Base-by-base conservation (phyloP, 2,113 vertebrate species). In the Zootoca vivipara region DNA sequence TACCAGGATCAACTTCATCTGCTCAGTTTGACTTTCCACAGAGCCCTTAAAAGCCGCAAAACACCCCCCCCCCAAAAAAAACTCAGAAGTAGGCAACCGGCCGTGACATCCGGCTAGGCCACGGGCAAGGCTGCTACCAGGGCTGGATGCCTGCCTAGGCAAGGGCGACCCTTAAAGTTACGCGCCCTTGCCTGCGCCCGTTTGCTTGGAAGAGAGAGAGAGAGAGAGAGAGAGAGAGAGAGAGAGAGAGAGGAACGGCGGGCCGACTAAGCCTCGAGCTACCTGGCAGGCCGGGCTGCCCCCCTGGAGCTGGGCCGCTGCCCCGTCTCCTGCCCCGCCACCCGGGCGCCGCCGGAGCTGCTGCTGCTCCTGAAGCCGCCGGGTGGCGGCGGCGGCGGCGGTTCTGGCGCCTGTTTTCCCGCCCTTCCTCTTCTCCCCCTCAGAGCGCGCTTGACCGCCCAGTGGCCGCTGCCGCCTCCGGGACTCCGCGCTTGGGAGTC, bases 381-480 rank as follows among this genome's bases (percentile, higher is more conserved):
- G 56, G 87, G 70, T 73, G 70, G 70, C 0, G 70, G 70, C 70
- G 69, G 70, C 70, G 69, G 85, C 67, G 85, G 90, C 40, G 91
- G 79, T 93, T 88, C 82, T 28, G 78, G 78, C 91, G 87, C 84
- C 87, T 81, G 86, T 84, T 52, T 67, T 84, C 85, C 87, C 73
- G 15, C 77, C 79, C 91, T 81, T 85, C 91, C 87, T 91, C 67
- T 58, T 77, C n/a, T 6, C 77, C 72, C 69, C 46, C 92, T 74
- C 78, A 81, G 64, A 74, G 79, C 46, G 78, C 78, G 86, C 78
- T 87, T 87, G 86, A 82, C 78, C 78, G 86, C 69, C 87, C 79
- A 88, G 80, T 24, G 38, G 80, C 86, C 42, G 89, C 88, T 82
- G 46, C 75, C 85, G 40, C 82, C 38, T 40, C 75, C 69, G 83